phyloP scores from a whole-genome alignment of 2,797 vertebrate genomes.

The Onychomys arenicola region DNA sequence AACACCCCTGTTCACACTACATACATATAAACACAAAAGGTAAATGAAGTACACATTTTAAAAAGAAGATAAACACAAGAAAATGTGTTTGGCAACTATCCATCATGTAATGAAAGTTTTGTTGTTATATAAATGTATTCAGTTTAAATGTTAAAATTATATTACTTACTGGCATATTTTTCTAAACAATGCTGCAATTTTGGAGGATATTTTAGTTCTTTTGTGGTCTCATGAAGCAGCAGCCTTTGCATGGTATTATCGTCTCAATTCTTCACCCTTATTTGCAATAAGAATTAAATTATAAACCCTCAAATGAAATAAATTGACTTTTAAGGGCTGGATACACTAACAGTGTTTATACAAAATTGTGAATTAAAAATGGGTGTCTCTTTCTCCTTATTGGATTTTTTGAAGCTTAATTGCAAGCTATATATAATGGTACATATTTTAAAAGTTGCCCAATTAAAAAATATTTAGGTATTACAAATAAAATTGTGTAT shows the following conservation, averaged over 20 bases:
- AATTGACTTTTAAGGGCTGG: neutral
- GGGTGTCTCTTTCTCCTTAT: neutral
- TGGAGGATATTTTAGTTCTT: neutral
- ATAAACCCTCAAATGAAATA: neutral
- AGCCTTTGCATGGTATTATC: neutral
- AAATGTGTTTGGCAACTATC: neutral
- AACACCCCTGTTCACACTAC: neutral
- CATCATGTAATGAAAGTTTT: neutral
- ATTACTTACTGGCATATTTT: neutral
- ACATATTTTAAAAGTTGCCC: conserved; percentile 4
- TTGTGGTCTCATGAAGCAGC: neutral
- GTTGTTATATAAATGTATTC: neutral
- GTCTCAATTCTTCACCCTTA: neutral
- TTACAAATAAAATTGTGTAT: neutral
- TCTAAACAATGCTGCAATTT: neutral
- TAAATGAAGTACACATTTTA: neutral
- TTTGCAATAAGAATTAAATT: neutral
- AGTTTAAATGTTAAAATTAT: neutral
- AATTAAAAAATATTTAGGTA: neutral
- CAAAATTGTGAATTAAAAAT: conserved; percentile 12
- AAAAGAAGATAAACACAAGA: neutral
- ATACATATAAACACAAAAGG: neutral
- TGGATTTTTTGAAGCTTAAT: neutral
- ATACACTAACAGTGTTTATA: neutral
- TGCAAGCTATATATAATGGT: neutral